Evolutionary conservation across 2,888 invertebrate genomes (phyloP), one percentile per base, ranked within the genome.

Genomic region (Diaperis boleti): DNA sequence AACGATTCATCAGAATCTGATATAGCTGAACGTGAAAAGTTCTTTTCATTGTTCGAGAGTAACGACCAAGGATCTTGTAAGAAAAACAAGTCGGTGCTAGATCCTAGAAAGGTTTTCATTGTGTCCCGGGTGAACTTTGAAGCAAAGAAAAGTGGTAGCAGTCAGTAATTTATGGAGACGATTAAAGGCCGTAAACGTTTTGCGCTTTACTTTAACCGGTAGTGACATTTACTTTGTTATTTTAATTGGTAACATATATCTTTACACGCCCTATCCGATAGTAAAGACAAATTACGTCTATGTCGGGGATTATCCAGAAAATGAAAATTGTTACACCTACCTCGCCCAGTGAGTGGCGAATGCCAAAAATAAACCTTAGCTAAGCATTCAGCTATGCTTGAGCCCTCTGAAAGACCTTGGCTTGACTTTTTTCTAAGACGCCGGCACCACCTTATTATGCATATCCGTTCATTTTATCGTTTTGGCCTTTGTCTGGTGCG

Each of bases 171-270:
- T 33, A 33, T 33, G 10, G 33, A 33, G 33, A 33, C 33, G 33
- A 33, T 33, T 33, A 33, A 33, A 33, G 33, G 11, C 10, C 33
- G 33, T 33, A 11, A 33, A 33, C 33, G 33, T 33, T 33, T 33
- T 11, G 33, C 33, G 33, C 33, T 33, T 33, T 33, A 33, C 11
- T 33, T 33, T 33, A 33, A 33, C 33, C 33, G 33, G 33, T 33
- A 33, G 33, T 44, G 44, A 22, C 18, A 44, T 44, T 44, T 44
- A 20, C 39, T 39, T 39, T 17, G 39, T 39, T 39, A 39, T 17
- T 39, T 39, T 39, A 39, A 39, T 39, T 39, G 39, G 15, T 17
- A 39, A 13, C 39, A 39, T 39, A 39, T 39, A 33, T 33, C 33
- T 33, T 33, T 33, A 33, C 33, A 33, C 33, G n/a, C 33, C 33